Conservation (phyloP, 1,140 invertebrate genomes). For the Achroia grisella region DNA sequence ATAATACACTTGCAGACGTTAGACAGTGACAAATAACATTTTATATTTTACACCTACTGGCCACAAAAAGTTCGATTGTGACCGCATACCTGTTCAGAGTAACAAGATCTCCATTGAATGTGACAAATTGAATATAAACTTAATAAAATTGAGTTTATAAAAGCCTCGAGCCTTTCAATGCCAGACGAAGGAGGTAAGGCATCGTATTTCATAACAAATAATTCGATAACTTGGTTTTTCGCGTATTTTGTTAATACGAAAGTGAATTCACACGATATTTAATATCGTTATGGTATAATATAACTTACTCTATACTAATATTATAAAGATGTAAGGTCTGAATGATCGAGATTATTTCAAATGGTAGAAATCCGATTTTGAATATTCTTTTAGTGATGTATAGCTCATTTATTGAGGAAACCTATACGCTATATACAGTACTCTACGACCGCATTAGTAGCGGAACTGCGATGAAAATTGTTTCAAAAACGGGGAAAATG, state of each 20-base stretch:
- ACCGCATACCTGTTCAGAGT: conserved; percentile 30
- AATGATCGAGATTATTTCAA: too few species aligned
- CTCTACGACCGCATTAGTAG: too few species aligned
- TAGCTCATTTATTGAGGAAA: too few species aligned
- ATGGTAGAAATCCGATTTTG: too few species aligned
- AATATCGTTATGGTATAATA: not conserved
- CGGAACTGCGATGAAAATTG: too few species aligned
- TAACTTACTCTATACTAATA: conserved; percentile 1
- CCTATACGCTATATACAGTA: too few species aligned
- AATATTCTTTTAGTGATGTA: too few species aligned
- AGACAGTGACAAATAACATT: conserved; percentile 10
- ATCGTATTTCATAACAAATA: conserved; percentile 58
- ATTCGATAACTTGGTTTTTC: conserved; percentile 53
- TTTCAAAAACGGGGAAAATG: too few species aligned
- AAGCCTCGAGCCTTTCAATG: conserved; percentile 22
- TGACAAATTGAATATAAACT: conserved; percentile 30
- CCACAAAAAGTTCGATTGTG: conserved; percentile 27
- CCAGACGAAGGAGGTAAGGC: conserved; percentile 31
- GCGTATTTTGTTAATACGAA: conserved; percentile 29
- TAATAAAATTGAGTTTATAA: conserved; percentile 43
- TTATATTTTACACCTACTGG: conserved; percentile 9
- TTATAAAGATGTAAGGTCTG: too few species aligned
- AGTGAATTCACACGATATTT: not conserved
- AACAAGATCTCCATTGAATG: conserved; percentile 30
- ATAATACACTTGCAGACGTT: conserved; percentile 11